phyloP scores from a whole-genome alignment of 2,113 vertebrate genomes.

The Chrysochloris asiatica region DNA sequence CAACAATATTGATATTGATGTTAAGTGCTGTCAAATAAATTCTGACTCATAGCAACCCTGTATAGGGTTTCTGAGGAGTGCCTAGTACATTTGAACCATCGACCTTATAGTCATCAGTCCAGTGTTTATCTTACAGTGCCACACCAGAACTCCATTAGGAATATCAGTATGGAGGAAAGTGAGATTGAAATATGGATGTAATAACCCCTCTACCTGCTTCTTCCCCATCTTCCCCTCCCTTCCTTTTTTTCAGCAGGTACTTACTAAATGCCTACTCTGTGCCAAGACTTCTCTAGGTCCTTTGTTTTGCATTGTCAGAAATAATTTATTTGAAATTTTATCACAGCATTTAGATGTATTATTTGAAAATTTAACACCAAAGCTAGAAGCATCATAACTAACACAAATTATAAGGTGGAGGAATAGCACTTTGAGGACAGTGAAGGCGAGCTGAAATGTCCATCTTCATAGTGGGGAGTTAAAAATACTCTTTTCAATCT shows the following conservation, averaged over 20 bases:
- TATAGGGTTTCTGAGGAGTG: no score
- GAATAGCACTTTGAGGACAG: neutral
- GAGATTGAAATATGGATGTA: neutral
- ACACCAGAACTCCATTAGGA: no score
- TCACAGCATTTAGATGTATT: neutral
- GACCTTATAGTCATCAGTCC: no score
- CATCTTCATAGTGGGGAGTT: neutral
- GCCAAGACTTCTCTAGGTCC: neutral
- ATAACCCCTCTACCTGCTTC: neutral
- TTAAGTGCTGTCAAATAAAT: no score
- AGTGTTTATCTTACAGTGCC: no score
- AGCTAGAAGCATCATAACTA: neutral
- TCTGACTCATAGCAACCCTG: no score
- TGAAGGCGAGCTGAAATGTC: neutral
- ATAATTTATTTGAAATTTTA: neutral
- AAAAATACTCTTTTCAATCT: constrained; percentile 12
- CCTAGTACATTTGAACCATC: no score
- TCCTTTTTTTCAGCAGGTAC: neutral
- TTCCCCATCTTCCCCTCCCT: neutral
- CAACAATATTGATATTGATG: neutral
- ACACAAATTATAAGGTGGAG: neutral
- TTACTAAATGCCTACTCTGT: neutral
- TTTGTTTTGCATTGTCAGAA: neutral
- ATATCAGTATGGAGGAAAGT: neutral
- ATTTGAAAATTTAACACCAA: neutral